Percentiles rank a stretch among this genome's conserved stretches.
Conservation (phyloP, 2,888 invertebrate genomes). For the Drosophila imparisetae region DNA sequence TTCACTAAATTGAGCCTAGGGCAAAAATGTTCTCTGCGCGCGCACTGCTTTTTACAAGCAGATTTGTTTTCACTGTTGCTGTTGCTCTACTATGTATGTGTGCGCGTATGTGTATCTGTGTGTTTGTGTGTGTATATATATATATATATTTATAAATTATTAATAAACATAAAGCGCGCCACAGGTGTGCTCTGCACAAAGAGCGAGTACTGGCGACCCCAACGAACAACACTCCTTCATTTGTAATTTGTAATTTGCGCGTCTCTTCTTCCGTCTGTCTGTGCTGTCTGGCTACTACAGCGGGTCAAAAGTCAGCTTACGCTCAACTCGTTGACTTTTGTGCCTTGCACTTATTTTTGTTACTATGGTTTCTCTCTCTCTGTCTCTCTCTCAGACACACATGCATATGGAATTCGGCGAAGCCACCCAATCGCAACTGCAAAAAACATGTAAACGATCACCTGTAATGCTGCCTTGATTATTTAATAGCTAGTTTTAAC, state of each 20-base stretch:
- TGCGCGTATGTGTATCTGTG: not conserved
- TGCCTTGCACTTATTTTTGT: slow-evolving; percentile 25
- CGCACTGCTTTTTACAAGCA: slow-evolving; percentile 26
- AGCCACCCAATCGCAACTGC: slow-evolving; percentile 13
- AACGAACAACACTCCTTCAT: slow-evolving; percentile 20
- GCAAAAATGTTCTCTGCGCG: slow-evolving; percentile 39
- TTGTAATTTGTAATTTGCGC: slow-evolving; percentile 28
- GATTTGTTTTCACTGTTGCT: slow-evolving; percentile 26
- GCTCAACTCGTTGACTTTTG: slow-evolving; percentile 28
- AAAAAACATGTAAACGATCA: slow-evolving; percentile 5
- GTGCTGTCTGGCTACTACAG: slow-evolving; percentile 2
- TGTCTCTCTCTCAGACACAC: not conserved
- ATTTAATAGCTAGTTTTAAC: not conserved
- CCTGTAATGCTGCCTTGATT: not conserved
- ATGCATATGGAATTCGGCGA: not conserved
- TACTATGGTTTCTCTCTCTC: slow-evolving; percentile 1
- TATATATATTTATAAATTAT: slow-evolving; percentile 69
- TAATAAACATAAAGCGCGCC: slow-evolving; percentile 77
- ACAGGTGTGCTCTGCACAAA: slow-evolving; percentile 73
- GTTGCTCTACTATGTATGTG: not conserved
- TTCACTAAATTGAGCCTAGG: slow-evolving; percentile 33
- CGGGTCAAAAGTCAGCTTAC: slow-evolving; percentile 22
- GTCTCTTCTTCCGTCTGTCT: slow-evolving; percentile 18
- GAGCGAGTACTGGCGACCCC: slow-evolving; percentile 34
- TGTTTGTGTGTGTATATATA: not conserved